Percentiles rank a stretch among this genome's conserved stretches.
Evolutionary conservation across 2,888 invertebrate species (phyloP).

Genomic region (Euplagia quadripunctaria): DNA sequence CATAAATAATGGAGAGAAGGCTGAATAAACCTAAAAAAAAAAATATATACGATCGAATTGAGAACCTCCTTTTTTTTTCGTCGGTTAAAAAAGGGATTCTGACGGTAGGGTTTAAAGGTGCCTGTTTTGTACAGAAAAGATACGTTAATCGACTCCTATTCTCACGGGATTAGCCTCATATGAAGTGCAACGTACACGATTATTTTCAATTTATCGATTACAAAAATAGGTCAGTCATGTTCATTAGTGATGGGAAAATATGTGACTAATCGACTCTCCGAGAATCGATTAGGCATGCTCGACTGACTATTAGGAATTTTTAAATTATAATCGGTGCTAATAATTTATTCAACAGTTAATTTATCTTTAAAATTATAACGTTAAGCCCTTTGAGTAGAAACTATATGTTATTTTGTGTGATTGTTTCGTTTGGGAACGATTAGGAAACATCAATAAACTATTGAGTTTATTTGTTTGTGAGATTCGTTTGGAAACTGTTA

Average conservation of each 20-base stretch:
- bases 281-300: constrained; percentile 43
- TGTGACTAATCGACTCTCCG: constrained; percentile 46
- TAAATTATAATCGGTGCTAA: constrained; percentile 40
- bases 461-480: constrained; percentile 41
- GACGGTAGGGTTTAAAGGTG: neutral
- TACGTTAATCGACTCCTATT: neutral
- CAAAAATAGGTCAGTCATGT: constrained; percentile 41
- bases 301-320: constrained; percentile 37
- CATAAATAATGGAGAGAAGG: too few species aligned
- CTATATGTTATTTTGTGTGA: constrained; percentile 18
- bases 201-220: constrained; percentile 32
- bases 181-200: constrained; percentile 20
- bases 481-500: neutral
- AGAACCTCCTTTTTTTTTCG: too few species aligned
- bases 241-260: constrained; percentile 39
- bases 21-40: too few species aligned
- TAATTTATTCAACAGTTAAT: constrained; percentile 42
- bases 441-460: constrained; percentile 35
- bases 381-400: constrained; percentile 26
- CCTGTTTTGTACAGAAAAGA: neutral
- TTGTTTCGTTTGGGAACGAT: constrained; percentile 41
- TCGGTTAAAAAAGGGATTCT: neutral
- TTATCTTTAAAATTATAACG: constrained; percentile 37
- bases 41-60: too few species aligned
- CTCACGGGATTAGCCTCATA: constrained; percentile 16